Base-by-base conservation (phyloP, 2,888 invertebrate species). In the Philaethria dido region DNA sequence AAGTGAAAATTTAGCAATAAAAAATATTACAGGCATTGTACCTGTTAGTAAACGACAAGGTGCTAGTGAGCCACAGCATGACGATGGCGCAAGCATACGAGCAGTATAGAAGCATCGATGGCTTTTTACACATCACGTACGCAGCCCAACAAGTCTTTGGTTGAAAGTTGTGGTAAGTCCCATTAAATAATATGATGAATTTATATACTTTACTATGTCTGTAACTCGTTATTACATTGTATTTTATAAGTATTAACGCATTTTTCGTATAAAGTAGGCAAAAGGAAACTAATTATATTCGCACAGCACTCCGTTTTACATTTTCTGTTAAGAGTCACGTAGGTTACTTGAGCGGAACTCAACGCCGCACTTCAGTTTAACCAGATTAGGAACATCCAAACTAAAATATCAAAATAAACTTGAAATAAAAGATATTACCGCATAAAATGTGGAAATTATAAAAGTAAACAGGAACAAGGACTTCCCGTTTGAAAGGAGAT, bases 111-210 rank as follows among this genome's bases (percentile, higher is more conserved):
- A 95, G 95, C 65, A 94, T 94, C 0, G 97, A 98, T 84, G 98
- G 98, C 20, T 97, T 97, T 83, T 93, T 98, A 3, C 97, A 97
- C 86, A 94, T 97, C 80, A 97, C 97, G 0, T 98, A 97, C 80
- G 97, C 97, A 4, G 96, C 97, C 55, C 97, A 98, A 86, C 97
- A 97, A 73, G 90, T 91, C 80, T 92, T 91, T 76, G 92, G 92
- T 63, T 89, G 88, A 88, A 79, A 77, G 63, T 22, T 66, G 70
- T 68, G 67, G 84, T 84, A 54, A 77, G 78, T 74, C 54, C 18
- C 42, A n/a, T 33, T 13, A 39, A 13, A 2, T 39, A 39, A 1
- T 13, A 3, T 39, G 13, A 39, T 39, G 13, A 13, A 6, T 39
- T 39, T 39, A 2, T 13, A 39, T 13, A 39, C 1, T 39, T 13